Base-by-base conservation (phyloP, 1,140 invertebrate species). In the Ectropis grisescens region DNA sequence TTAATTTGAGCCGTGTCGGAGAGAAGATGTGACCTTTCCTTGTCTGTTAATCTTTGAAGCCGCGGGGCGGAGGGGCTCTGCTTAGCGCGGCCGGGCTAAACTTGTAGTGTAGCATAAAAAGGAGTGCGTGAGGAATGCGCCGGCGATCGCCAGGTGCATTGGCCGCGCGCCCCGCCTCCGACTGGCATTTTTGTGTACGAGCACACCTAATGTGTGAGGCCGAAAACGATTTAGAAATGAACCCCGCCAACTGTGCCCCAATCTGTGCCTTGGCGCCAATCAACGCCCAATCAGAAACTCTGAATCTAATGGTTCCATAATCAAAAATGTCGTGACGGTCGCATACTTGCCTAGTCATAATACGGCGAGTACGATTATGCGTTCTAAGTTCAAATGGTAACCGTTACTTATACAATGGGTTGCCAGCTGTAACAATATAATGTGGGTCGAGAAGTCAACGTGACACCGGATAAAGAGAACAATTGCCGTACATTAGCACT, bases 61-160 rank as follows among this genome's bases (percentile, higher is more conserved):
- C 10, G 25, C 10, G 27, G 19, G 22, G 28, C 41, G 16, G 32
- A 13, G 29, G 13, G 31, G 45, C n/a, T 46, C 48, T 46, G 27
- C 25, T 58, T 47, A 54, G 39, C 50, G 15, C 54, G 55, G 58
- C 47, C 38, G 49, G 49, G 37, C 45, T 48, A 46, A 57, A 45
- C 41, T 48, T 32, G 47, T 53, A 52, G 47, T 53, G 47, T 48
- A 56, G 48, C 34, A 67, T 69, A 72, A 72, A 68, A 74, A 68
- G 58, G 64, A 68, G 65, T 68, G 64, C 54, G 66, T 68, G 55
- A 61, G 69, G 69, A 74, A 74, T 74, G 66, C 52, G 61, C 49
- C 45, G 53, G 33, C 46, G 51, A 55, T 48, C 41, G 58, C 50
- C 64, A 70, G 66, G 69, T 74, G 69, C 69, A 74, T 66, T 53